Evolutionary conservation across 2,113 vertebrate genomes (phyloP), one percentile per base, ranked within the genome.

Genomic region (Marmota monax): DNA sequence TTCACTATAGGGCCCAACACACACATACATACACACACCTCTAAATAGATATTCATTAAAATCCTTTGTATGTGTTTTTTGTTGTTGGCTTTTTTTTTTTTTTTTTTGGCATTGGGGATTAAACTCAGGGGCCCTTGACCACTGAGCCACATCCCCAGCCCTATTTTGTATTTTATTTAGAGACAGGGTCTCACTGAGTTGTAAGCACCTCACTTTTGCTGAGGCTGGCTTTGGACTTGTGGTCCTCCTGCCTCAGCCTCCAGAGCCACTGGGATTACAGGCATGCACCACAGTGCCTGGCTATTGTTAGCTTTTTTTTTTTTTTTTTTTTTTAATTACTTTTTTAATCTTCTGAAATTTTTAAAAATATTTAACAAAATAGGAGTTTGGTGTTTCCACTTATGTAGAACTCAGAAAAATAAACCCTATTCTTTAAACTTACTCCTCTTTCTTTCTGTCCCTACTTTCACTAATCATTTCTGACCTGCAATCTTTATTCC

Each of bases 331-430:
- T 45, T 45, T 9, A 45, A 51, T 51, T 51, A 51, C 10, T 42
- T 77, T 92, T 80, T 77, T 48, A 65, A 39, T 25, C 12, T 88
- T 84, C 90, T 95, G 88, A 91, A 92, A 92, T 88, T 69, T 16
- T 77, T 94, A 42, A 17, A 56, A n/a, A 17, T 16, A 39, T 76
- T 95, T 95, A 93, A 69, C 63, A 80, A 69, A 78, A 53, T 39
- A 63, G 25, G 12, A 82, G 17, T 45, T 45, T 45, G 45, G 45
- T 45, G 45, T 27, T 9, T 79, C 58, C 69, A 14, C n/a, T 78
- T n/a, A 51, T 14, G 0, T 29, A 93, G 80, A 87, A 27, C 20
- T n/a, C 67, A 70, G 45, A 22, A 45, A 37, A 45, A 63, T 61
- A 74, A 53, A 6, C 3, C 34, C 69, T 82, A 9, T 22, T 48